These are phyloP conservation scores for Puma concolor DNA, from an alignment of 2,113 vertebrate species.

Conservation along the genomic window DNA sequence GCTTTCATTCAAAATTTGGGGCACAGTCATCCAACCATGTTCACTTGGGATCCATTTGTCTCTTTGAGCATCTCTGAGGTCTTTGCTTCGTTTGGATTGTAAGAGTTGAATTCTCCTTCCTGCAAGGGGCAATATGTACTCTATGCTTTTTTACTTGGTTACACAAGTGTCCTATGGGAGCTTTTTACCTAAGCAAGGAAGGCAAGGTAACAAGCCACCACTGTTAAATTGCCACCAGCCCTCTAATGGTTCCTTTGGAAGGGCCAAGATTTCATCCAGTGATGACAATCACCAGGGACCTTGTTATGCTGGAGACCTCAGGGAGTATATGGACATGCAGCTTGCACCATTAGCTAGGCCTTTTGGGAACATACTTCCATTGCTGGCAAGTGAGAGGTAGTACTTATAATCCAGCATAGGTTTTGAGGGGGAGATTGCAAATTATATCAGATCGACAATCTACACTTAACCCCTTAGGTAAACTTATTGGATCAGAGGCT, in stretches of 20 bases:
- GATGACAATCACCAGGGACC: constrained; percentile 14
- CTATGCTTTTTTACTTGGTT: not conserved
- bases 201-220: constrained; percentile 13
- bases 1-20: not conserved
- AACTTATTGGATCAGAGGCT: not conserved
- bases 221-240: not conserved
- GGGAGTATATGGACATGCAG: not conserved
- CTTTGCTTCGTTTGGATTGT: not conserved
- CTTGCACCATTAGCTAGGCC: constrained; percentile 28
- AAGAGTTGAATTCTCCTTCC: not conserved
- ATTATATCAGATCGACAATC: not conserved
- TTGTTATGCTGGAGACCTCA: constrained; percentile 51
- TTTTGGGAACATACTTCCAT: not conserved
- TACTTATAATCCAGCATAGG: not conserved
- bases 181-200: not conserved
- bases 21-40: not conserved
- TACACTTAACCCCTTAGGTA: not conserved
- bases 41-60: not conserved
- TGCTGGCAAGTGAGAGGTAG: not conserved
- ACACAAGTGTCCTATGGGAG: not conserved
- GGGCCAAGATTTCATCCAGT: not conserved
- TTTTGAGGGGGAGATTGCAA: not conserved
- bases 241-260: constrained; percentile 37
- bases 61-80: not conserved
- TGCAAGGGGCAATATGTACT: not conserved